phyloP scores from a whole-genome alignment of 1,140 invertebrate species.

The Philopotamus ludificatus region DNA sequence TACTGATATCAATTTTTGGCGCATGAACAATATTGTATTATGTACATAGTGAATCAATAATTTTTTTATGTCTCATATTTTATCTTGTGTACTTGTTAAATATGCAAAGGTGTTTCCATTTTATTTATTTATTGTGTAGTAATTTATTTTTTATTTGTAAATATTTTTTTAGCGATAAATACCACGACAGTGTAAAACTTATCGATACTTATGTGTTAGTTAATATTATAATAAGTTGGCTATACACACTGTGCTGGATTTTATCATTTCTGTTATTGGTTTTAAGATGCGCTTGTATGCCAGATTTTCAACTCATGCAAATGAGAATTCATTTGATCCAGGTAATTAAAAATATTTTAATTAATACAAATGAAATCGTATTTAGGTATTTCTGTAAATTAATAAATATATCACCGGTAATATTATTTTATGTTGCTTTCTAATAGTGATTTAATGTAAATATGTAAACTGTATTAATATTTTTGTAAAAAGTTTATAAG shows the following conservation, averaged over 20 bases:
- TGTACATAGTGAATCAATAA: neutral
- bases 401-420: no score
- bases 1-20: no score
- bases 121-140: neutral
- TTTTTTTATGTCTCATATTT: neutral
- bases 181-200: slow-evolving; percentile 1
- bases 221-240: slow-evolving; percentile 49
- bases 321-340: slow-evolving; percentile 45
- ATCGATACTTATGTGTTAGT: slow-evolving; percentile 43
- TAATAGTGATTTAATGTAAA: neutral
- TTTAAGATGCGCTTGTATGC: slow-evolving; percentile 45
- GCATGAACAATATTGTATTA: neutral
- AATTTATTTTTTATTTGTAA: slow-evolving; percentile 2
- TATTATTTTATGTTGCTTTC: no score
- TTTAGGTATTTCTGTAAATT: no score
- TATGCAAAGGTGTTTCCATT: neutral
- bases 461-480: neutral
- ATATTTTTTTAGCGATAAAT: neutral
- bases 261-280: slow-evolving; percentile 45
- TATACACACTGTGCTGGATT: slow-evolving; percentile 52
- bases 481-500: neutral
- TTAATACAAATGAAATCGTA: no score
- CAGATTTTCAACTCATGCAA: slow-evolving; percentile 51
- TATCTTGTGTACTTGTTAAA: neutral
- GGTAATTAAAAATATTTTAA: slow-evolving; percentile 15